These are phyloP conservation scores for Pseudochromis fuscus DNA, from an alignment of 2,797 vertebrate species.

Conservation along the genomic window DNA sequence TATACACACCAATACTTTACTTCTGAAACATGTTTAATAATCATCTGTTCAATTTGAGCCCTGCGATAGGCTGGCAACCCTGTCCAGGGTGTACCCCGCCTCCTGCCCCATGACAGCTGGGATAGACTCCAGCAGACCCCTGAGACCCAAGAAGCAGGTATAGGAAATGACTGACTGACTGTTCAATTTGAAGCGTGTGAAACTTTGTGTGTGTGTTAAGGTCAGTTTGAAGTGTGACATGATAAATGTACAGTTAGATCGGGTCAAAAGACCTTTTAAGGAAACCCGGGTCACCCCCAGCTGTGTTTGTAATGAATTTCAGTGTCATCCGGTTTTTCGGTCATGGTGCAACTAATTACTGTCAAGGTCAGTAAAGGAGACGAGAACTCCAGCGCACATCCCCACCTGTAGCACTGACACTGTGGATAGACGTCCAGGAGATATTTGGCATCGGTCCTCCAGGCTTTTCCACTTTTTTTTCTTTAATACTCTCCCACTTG, in stretches of 20 bases:
- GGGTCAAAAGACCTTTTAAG: constrained; percentile 41
- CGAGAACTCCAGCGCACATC: constrained; percentile 22
- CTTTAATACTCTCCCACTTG: neutral
- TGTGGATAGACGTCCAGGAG: constrained; percentile 26
- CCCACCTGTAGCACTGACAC: constrained; percentile 36
- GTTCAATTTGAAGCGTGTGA: neutral
- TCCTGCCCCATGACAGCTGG: too few relatives aligned
- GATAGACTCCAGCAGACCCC: too few relatives aligned
- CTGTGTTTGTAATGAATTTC: constrained; percentile 47
- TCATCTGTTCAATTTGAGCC: too few relatives aligned
- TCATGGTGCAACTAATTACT: constrained; percentile 51
- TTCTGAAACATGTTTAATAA: too few relatives aligned
- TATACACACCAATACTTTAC: too few relatives aligned
- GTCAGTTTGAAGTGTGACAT: constrained; percentile 11
- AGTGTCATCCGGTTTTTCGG: constrained; percentile 42
- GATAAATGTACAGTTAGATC: constrained; percentile 21
- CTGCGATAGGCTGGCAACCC: too few relatives aligned
- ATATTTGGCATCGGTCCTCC: constrained; percentile 10
- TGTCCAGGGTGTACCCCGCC: too few relatives aligned
- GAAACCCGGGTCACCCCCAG: constrained; percentile 29
- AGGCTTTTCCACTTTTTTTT: neutral
- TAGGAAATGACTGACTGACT: too few relatives aligned
- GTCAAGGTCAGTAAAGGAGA: constrained; percentile 53
- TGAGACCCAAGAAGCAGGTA: too few relatives aligned
- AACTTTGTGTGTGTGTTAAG: neutral